These are phyloP conservation scores for Apogon talboti DNA, from an alignment of 2,797 vertebrate species.

Conservation along the genomic window DNA sequence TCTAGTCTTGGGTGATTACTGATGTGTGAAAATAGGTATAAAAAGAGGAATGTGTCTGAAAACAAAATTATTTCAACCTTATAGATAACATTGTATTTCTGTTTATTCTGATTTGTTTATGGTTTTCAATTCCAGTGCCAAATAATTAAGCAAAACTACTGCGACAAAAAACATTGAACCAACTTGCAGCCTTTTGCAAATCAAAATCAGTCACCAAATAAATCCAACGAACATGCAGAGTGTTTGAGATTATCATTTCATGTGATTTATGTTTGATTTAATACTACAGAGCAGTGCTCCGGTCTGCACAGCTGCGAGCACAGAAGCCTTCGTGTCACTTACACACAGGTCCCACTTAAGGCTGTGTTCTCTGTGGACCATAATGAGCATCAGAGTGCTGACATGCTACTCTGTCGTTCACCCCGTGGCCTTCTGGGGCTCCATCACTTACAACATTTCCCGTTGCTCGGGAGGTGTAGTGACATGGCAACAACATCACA, in stretches of 20 bases:
- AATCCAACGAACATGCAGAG: background rate
- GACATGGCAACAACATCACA: slow-evolving; percentile 36
- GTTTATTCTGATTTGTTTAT: too few relatives aligned
- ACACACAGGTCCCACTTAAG: slow-evolving; percentile 44
- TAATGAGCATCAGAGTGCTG: slow-evolving; percentile 59
- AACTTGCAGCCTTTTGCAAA: background rate
- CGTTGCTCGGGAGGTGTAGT: slow-evolving; percentile 42
- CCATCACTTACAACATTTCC: slow-evolving; percentile 42
- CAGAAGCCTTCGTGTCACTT: background rate
- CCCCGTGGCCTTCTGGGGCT: slow-evolving; percentile 20
- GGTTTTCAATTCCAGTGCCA: background rate
- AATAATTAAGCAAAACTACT: background rate
- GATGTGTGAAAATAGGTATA: too few relatives aligned
- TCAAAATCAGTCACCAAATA: background rate
- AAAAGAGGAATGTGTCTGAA: too few relatives aligned
- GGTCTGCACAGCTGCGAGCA: background rate
- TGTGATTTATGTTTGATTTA: too few relatives aligned
- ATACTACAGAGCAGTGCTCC: too few relatives aligned
- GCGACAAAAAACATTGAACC: background rate
- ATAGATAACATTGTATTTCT: too few relatives aligned
- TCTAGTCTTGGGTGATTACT: too few relatives aligned
- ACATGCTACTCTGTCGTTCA: slow-evolving; percentile 38
- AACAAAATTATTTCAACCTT: too few relatives aligned
- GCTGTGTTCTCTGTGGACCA: slow-evolving; percentile 33
- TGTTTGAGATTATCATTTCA: too few relatives aligned